Evolutionary conservation across 2,113 vertebrate species (phyloP), one percentile per base, ranked within the genome.

Genomic region (Ranitomeya imitator): DNA sequence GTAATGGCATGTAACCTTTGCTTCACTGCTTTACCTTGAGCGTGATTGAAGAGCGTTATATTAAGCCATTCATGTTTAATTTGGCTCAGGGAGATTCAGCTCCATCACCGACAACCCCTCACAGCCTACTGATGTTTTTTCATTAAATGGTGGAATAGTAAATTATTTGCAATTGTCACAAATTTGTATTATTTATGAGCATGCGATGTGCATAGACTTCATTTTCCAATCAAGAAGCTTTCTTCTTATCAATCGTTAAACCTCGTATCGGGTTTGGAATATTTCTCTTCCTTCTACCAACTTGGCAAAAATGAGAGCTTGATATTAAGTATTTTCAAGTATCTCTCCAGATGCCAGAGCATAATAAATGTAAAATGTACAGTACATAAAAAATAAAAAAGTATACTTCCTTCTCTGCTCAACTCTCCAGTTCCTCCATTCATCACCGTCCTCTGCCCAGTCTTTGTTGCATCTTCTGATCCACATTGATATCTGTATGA

Each of bases 21-120:
- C 60, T 65, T 67, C 81, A 52, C 2, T 67, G 19, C 13, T 80
- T 83, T 67, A 65, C 60, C 60, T n/a, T 52, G 19, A 83, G 21
- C 18, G 37, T 83, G 81, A 83, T 67, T 83, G 81, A 83, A 65
- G 60, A 67, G 61, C 21, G 7, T 83, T 83, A 65, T 67, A 83
- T 83, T 83, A 83, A 52, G 81, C 81, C 54, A 23, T 79, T 79
- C 19, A 14, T 52, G 81, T 83, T 83, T 83, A 67, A 83, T 83
- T 63, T 67, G 81, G 60, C n/a, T 83, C 19, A 14, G 80, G 18
- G 12, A 65, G 37, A 51, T 18, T 0, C 37, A 82, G 26, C 37
- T 52, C 67, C 19, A 52, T 67, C 81, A 52, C 45, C n/a, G 16
- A 18, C 59, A 4, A 45, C 31, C 7, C 3, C 81, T 67, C 51